These are phyloP conservation scores for Apeira syringaria DNA, from an alignment of 2,888 invertebrate genomes.

Conservation along the genomic window DNA sequence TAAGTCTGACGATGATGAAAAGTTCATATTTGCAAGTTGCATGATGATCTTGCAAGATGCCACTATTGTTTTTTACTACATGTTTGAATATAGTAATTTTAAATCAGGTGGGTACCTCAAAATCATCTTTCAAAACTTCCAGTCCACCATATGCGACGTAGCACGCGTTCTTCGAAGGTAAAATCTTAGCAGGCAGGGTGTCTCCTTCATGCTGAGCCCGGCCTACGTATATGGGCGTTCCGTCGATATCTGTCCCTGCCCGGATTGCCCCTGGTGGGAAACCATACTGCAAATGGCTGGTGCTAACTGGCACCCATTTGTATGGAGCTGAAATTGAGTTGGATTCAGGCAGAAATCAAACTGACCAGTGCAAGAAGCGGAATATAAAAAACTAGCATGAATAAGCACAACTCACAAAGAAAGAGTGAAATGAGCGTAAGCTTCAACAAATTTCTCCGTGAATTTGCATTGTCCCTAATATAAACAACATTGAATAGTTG, in stretches of 20 bases:
- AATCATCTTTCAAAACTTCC: slow-evolving; percentile 85
- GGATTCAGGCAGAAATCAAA: background rate
- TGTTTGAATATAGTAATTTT: no score
- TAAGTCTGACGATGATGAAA: no score
- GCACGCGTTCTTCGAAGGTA: slow-evolving; percentile 85
- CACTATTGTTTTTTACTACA: no score
- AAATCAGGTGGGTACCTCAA: slow-evolving; percentile 77
- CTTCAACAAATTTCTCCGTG: no score
- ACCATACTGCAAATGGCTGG: slow-evolving; percentile 48
- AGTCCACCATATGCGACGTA: slow-evolving; percentile 85
- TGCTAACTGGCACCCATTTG: slow-evolving; percentile 73
- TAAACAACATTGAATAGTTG: no score
- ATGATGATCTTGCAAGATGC: no score
- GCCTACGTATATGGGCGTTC: slow-evolving; percentile 88
- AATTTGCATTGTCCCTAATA: no score
- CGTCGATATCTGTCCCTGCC: slow-evolving; percentile 87
- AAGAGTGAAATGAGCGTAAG: no score
- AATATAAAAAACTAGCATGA: no score
- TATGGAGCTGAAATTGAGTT: slow-evolving; percentile 57
- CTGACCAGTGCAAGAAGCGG: no score
- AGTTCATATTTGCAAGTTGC: no score
- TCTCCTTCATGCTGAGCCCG: slow-evolving; percentile 86
- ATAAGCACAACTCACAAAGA: no score
- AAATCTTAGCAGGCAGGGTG: slow-evolving; percentile 86
- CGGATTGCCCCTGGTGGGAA: slow-evolving; percentile 71